Evolutionary conservation across 2,113 vertebrate genomes (phyloP).

Genomic region (Pelecanoides urinatrix): DNA sequence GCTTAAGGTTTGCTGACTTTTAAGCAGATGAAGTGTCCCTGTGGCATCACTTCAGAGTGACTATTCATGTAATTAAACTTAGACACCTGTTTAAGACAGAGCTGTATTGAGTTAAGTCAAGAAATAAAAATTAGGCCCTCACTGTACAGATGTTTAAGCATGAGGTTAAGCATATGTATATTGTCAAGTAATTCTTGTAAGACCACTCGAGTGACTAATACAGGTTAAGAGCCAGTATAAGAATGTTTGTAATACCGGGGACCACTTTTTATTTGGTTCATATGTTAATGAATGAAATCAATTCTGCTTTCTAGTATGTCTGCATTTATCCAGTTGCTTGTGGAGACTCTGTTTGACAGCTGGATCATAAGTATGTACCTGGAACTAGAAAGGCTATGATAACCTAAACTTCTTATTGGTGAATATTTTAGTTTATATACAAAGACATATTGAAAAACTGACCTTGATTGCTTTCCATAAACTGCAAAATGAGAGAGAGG

Average conservation of each 20-base stretch:
- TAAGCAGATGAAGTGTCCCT: not conserved
- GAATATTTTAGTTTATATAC: not conserved
- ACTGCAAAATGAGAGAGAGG: conserved; percentile 3
- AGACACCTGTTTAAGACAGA: not conserved
- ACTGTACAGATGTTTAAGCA: not conserved
- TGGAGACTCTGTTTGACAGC: not conserved
- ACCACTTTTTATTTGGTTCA: not conserved
- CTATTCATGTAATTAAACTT: not conserved
- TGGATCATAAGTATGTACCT: not conserved
- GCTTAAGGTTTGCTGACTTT: not conserved
- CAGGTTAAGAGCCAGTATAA: not conserved
- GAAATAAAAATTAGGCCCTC: not conserved
- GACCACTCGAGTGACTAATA: not conserved
- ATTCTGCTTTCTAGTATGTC: not conserved
- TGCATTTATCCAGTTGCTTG: not conserved
- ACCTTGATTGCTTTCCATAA: not conserved
- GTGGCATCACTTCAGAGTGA: not conserved
- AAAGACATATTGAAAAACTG: not conserved
- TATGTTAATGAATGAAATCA: not conserved
- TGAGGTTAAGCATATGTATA: not conserved
- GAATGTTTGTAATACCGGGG: not conserved
- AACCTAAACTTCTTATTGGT: not conserved
- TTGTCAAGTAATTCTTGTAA: not conserved
- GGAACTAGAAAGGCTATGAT: not conserved
- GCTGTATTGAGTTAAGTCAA: not conserved